Conservation (phyloP, 2,797 vertebrate genomes). For the Sebastes glaucus region DNA sequence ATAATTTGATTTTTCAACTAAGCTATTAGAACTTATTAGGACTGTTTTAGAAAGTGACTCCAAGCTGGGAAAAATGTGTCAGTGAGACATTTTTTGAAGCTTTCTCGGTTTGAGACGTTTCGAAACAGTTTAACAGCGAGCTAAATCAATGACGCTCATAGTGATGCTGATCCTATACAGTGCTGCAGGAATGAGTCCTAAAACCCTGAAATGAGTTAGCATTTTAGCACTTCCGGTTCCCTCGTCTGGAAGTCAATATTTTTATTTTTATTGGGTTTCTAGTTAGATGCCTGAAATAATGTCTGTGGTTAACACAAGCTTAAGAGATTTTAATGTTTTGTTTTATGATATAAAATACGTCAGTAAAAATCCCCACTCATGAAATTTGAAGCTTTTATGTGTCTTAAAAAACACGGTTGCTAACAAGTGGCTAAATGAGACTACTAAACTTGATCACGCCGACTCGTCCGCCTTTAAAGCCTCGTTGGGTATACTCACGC, state of each 20-base stretch:
- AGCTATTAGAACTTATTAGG: constrained; percentile 92
- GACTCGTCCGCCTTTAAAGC: no score
- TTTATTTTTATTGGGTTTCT: no score
- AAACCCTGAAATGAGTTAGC: no score
- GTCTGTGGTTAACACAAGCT: not conserved
- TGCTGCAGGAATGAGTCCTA: not conserved
- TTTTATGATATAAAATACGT: not conserved
- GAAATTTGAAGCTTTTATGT: not conserved
- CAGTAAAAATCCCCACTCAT: not conserved
- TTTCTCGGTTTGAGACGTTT: constrained; percentile 42
- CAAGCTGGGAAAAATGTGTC: constrained; percentile 81
- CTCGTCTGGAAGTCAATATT: not conserved
- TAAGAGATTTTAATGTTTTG: not conserved
- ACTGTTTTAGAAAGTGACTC: constrained; percentile 89
- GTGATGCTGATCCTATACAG: not conserved
- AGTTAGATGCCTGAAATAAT: not conserved
- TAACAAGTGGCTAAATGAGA: not conserved
- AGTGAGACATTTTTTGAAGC: constrained; percentile 65
- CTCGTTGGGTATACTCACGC: accelerated
- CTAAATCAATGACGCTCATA: constrained; percentile 16
- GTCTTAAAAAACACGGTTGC: not conserved
- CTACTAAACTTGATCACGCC: not conserved
- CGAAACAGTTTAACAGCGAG: constrained; percentile 48
- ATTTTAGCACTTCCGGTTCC: not conserved
- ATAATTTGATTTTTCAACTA: constrained; percentile 93